Evolutionary conservation across 1,140 invertebrate genomes (phyloP).

Genomic region (Heliconius hewitsoni): DNA sequence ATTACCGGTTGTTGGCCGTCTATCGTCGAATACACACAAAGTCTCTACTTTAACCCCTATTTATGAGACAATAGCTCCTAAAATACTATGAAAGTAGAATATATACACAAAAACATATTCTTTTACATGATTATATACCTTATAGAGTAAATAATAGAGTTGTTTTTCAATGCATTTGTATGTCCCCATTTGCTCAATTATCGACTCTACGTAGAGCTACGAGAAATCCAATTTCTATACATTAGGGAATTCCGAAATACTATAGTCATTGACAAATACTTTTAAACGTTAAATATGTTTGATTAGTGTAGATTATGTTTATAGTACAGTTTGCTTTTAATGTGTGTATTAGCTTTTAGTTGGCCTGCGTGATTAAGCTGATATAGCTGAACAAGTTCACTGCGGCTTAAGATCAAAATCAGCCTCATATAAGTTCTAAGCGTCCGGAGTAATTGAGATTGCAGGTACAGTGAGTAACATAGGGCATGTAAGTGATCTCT

Average conservation of each 20-base stretch:
- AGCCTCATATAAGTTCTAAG: no score
- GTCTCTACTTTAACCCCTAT: neutral
- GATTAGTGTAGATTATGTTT: neutral
- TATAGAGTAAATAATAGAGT: neutral
- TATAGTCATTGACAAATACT: neutral
- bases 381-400: no score
- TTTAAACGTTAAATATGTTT: slow-evolving; percentile 3
- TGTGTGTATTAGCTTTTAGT: no score
- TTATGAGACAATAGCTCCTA: neutral
- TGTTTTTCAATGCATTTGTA: neutral
- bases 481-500: no score
- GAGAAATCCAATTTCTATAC: slow-evolving; percentile 2
- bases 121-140: neutral
- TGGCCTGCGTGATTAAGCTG: no score
- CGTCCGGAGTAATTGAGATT: no score
- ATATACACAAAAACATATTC: neutral
- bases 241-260: neutral
- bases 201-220: slow-evolving; percentile 10
- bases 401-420: no score
- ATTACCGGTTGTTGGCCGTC: neutral
- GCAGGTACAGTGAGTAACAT: no score
- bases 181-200: neutral
- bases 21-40: neutral
- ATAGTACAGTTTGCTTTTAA: neutral
- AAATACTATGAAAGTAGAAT: neutral